Conservation (phyloP, 2,797 vertebrate species). For the Xiphophorus birchmanni region DNA sequence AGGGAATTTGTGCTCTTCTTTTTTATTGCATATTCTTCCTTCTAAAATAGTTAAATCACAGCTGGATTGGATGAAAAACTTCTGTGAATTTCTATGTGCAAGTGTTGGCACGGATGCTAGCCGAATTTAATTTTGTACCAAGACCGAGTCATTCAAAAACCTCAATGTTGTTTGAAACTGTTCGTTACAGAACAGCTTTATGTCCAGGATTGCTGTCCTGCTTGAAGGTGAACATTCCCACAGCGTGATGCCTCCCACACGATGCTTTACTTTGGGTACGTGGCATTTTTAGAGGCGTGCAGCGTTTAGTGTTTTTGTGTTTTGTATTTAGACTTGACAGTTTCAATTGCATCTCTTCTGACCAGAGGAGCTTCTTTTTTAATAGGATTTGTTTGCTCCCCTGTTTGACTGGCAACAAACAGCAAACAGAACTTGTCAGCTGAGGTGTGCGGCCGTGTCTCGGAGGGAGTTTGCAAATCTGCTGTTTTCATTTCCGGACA, state of each 20-base stretch:
- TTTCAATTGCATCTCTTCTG: neutral
- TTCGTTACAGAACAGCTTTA: neutral
- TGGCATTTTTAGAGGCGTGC: neutral
- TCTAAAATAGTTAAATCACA: neutral
- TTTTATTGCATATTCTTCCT: neutral
- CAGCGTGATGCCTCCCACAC: neutral
- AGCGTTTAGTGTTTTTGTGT: neutral
- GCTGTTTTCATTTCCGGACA: neutral
- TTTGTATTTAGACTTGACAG: neutral
- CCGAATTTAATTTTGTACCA: neutral
- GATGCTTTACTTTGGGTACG: neutral
- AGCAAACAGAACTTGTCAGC: neutral
- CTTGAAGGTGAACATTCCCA: neutral
- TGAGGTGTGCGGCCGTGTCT: neutral
- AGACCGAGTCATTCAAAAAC: neutral
- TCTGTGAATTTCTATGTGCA: neutral
- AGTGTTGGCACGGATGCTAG: neutral
- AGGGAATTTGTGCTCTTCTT: too few species aligned
- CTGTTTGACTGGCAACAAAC: neutral
- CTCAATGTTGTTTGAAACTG: neutral
- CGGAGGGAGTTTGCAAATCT: neutral
- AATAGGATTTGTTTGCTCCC: neutral
- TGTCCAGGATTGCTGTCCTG: neutral
- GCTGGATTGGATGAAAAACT: neutral
- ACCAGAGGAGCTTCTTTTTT: neutral